Evolutionary conservation across 35 echinoderm and acorn worm species (phyloP).

Genomic region (Diadema setosum): DNA sequence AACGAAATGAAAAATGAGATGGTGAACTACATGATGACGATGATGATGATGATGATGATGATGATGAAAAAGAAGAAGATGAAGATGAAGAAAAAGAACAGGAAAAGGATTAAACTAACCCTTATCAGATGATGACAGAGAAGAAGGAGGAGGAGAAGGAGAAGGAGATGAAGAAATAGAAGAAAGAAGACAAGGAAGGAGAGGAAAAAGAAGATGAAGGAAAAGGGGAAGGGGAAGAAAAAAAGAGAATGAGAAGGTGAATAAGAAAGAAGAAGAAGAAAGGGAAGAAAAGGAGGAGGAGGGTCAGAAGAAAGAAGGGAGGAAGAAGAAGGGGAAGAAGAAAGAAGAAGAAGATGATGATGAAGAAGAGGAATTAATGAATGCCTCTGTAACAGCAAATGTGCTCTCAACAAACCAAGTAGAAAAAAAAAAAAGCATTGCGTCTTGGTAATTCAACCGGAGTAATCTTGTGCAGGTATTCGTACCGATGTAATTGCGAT

Average conservation of each 20-base stretch:
- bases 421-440: too few species aligned
- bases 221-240: neutral
- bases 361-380: neutral
- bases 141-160: neutral
- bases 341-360: neutral
- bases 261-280: neutral
- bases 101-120: too few species aligned
- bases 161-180: neutral
- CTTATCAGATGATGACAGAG: neutral
- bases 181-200: neutral
- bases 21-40: neutral
- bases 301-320: neutral
- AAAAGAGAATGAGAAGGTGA: neutral
- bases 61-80: neutral
- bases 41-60: neutral
- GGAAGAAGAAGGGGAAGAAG: neutral
- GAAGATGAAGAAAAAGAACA: neutral
- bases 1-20: too few species aligned
- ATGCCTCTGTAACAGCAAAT: too few species aligned
- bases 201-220: neutral
- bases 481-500: too few species aligned
- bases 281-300: neutral
- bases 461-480: too few species aligned
- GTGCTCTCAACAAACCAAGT: too few species aligned
- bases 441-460: too few species aligned